A percentile compares a stretch with the other conserved stretches of the same genome.
phyloP scores from a whole-genome alignment of 1,140 invertebrate genomes.

The Chelonus insularis region DNA sequence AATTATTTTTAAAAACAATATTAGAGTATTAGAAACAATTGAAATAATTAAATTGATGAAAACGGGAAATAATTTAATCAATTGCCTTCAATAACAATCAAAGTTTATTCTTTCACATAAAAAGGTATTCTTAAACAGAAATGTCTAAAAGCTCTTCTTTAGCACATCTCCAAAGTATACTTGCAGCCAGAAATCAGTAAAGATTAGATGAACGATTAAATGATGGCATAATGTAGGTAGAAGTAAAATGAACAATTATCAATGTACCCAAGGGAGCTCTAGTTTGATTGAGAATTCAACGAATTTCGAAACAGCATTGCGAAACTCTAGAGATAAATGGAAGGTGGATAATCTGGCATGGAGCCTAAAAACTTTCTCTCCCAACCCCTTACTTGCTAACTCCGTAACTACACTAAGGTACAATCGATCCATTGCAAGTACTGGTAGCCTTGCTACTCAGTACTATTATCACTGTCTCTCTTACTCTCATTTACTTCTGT shows the following conservation, averaged over 20 bases:
- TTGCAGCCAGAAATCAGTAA: background rate
- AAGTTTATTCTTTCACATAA: too few species aligned
- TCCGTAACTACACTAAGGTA: constrained; percentile 20
- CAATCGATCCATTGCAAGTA: background rate
- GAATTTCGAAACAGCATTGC: constrained; percentile 19
- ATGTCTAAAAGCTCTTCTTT: too few species aligned
- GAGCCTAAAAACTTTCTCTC: constrained; percentile 22
- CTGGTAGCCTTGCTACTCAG: background rate
- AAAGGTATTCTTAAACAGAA: too few species aligned
- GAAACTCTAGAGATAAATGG: constrained; percentile 22
- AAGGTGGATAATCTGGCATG: constrained; percentile 7
- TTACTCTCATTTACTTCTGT: background rate
- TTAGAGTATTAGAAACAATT: too few species aligned
- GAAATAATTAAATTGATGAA: too few species aligned
- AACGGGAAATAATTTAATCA: too few species aligned
- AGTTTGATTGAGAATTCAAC: constrained; percentile 3
- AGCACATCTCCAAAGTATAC: too few species aligned
- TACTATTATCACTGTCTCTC: background rate
- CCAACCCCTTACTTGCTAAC: background rate
- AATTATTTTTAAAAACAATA: too few species aligned
- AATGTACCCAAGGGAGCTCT: background rate
- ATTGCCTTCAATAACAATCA: too few species aligned
- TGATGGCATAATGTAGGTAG: background rate
- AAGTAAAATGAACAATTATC: constrained; percentile 9
- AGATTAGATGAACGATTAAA: background rate